These are phyloP conservation scores for Galemys pyrenaicus DNA, from an alignment of 2,113 vertebrate genomes.

Conservation along the genomic window DNA sequence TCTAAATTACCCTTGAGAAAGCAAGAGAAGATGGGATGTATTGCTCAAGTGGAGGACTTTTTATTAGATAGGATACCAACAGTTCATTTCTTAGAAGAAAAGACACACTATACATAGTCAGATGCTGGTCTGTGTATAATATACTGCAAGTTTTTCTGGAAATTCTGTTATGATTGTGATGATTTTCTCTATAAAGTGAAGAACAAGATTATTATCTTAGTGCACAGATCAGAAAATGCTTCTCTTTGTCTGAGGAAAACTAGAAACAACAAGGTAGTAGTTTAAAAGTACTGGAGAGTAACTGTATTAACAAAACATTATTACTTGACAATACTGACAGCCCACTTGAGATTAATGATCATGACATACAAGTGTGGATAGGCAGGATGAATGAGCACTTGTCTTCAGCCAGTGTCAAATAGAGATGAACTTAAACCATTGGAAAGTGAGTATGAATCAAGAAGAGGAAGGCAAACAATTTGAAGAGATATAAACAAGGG, in stretches of 20 bases:
- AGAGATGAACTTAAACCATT: not conserved
- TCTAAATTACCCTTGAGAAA: not conserved
- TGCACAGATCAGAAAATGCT: not conserved
- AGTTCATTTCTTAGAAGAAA: not conserved
- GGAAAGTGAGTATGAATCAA: not conserved
- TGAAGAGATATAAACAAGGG: not conserved
- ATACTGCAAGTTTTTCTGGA: not conserved
- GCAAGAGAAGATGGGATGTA: not conserved
- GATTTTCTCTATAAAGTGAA: not conserved
- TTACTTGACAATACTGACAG: not conserved
- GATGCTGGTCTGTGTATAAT: not conserved
- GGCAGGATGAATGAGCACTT: not conserved
- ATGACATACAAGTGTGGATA: not conserved
- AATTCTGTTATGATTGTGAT: not conserved
- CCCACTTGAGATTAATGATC: not conserved
- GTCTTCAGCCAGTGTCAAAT: not conserved
- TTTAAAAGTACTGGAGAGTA: not conserved
- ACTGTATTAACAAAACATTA: not conserved
- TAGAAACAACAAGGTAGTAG: not conserved
- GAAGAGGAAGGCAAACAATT: not conserved
- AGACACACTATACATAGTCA: not conserved
- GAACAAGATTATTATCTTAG: not conserved
- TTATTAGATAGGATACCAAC: not conserved
- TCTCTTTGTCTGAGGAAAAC: not conserved
- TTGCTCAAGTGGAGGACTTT: not conserved